Evolutionary conservation across 2,797 vertebrate genomes (phyloP), one percentile per base, ranked within the genome.

Genomic region (Peromyscus melanophrys): DNA sequence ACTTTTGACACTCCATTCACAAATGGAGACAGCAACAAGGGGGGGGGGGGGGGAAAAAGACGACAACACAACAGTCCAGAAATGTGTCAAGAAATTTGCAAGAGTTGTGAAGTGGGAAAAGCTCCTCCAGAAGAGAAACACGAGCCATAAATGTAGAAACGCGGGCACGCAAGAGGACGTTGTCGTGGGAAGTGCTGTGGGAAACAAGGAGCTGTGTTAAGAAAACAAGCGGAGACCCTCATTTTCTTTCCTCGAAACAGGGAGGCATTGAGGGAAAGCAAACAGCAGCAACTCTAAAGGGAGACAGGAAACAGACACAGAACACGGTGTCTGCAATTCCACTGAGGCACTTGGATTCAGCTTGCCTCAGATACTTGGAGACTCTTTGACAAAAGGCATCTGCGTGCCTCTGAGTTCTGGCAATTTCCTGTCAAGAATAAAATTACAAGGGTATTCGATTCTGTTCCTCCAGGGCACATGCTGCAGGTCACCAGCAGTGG

Each of bases 61-160:
- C 57, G 94, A 78, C 92, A 92, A 69, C 55, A 87, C 65, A 96
- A 84, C 61, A 71, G 89, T 55, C 92, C 95, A 85, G 93, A 95
- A 96, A 97, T 61, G 76, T 96, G 97, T 95, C 84, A 52, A 11
- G 71, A 96, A 95, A 96, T 93, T 52, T 90, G 71, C 80, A 90
- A 89, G 86, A 91, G 59, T 90, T 90, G 96, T 23, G 88, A 91
- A 87, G 61, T 40, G 86, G 25, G 63, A 82, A 14, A 69, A 46
- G n/a, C 57, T 94, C 76, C 92, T 89, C 21, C n/a, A 23, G 78
- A 81, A 88, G 73, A 91, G 78, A 96, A 95, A 67, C 4, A 5
- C 27, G 55, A 87, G 40, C 0, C 3, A 57, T 81, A 83, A 89
- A 90, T 88, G 46, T 27, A 96, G 95, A 88, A 85, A 76, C 0